phyloP scores from a whole-genome alignment of 1,140 invertebrate species.

The Drosophila mayri region DNA sequence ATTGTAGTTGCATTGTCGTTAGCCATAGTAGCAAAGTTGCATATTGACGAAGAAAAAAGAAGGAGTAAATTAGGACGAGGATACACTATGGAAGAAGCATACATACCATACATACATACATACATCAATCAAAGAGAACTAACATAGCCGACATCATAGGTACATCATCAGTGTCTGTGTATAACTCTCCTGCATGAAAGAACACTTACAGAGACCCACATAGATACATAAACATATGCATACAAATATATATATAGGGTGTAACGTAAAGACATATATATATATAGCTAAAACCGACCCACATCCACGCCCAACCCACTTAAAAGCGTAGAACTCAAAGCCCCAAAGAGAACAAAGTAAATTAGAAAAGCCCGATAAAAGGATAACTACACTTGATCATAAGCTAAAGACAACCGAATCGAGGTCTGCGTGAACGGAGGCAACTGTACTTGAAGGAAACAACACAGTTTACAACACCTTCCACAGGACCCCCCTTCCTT shows the following conservation, averaged over 20 bases:
- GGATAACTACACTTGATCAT: conserved; percentile 58
- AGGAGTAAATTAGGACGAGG: conserved; percentile 8
- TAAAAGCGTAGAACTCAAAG: conserved; percentile 13
- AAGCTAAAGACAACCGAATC: conserved; percentile 41
- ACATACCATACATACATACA: conserved; percentile 76
- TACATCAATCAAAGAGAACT: conserved; percentile 70
- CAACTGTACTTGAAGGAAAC: conserved; percentile 16
- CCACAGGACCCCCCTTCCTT: not conserved
- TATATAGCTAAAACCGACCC: conserved; percentile 37
- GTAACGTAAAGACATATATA: conserved; percentile 42
- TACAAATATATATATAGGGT: conserved; percentile 48
- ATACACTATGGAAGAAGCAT: conserved; percentile 49
- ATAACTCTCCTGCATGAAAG: conserved; percentile 68
- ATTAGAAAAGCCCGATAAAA: conserved; percentile 36
- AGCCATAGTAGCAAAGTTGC: conserved; percentile 68
- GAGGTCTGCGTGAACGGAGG: conserved; percentile 37
- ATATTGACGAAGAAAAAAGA: conserved; percentile 14
- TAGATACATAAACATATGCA: conserved; percentile 60
- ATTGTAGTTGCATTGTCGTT: conserved; percentile 82
- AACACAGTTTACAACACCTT: not conserved
- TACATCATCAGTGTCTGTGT: conserved; percentile 74
- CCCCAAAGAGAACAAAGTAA: conserved; percentile 35
- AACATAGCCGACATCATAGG: conserved; percentile 65
- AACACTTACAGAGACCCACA: conserved; percentile 56
- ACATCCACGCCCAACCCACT: conserved; percentile 9